A percentile compares a stretch with the other conserved stretches of the same genome.
phyloP scores from a whole-genome alignment of 2,888 invertebrate genomes.

The Temnothorax unifasciatus region DNA sequence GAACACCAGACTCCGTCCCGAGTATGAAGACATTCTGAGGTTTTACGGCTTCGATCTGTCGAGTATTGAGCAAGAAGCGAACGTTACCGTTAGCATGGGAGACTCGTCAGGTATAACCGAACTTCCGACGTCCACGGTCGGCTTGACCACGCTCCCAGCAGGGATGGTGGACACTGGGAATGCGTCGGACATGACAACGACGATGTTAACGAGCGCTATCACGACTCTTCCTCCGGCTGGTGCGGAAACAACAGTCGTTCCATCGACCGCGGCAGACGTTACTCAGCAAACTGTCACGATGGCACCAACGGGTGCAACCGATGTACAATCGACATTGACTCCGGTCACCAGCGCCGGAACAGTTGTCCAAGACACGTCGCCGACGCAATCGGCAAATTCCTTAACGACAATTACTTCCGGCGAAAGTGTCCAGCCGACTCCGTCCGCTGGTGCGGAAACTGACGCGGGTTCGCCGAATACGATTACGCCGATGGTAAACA shows the following conservation, averaged over 20 bases:
- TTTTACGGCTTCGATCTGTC: conserved; percentile 94
- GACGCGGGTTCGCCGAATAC: neutral
- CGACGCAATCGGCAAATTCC: neutral
- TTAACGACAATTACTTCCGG: neutral
- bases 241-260: conserved; percentile 23
- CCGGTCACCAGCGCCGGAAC: neutral
- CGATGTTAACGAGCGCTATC: neutral
- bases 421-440: conserved; percentile 17
- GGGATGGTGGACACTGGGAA: conserved; percentile 23
- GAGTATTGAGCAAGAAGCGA: conserved; percentile 55
- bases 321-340: conserved; percentile 8
- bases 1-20: conserved; percentile 91
- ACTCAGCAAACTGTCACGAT: conserved; percentile 43
- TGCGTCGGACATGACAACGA: conserved; percentile 17
- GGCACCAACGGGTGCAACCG: neutral
- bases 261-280: neutral
- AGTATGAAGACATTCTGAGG: conserved; percentile 91
- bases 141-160: neutral
- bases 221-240: conserved; percentile 32
- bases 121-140: conserved; percentile 28
- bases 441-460: conserved; percentile 5
- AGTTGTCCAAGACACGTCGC: neutral
- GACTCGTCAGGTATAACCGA: conserved; percentile 25
- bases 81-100: conserved; percentile 55
- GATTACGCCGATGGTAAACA: neutral